A percentile compares a stretch with the other conserved stretches of the same genome.
These are phyloP conservation scores for Apocheima hispidaria DNA, from an alignment of 2,888 invertebrate species.

Conservation along the genomic window DNA sequence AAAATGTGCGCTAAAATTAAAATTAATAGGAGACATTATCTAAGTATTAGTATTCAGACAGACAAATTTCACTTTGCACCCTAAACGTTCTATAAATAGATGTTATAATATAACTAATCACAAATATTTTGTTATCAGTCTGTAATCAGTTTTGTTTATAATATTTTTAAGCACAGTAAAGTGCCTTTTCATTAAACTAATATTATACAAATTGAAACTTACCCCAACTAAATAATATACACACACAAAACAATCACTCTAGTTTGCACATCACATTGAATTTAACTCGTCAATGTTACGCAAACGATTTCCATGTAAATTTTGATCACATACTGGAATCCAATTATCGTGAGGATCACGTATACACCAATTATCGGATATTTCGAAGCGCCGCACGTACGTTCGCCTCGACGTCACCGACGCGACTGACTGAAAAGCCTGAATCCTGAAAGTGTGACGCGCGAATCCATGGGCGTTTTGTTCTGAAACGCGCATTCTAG, in stretches of 20 bases:
- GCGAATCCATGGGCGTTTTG: conserved; percentile 26
- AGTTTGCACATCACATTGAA: conserved; percentile 35
- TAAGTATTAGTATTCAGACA: too few species aligned
- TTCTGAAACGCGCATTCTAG: conserved; percentile 23
- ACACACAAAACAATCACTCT: conserved; percentile 39
- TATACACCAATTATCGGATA: conserved; percentile 27
- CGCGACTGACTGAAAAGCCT: conserved; percentile 33
- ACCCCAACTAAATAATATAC: conserved; percentile 27
- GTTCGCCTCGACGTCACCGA: conserved; percentile 22
- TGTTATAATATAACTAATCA: too few species aligned
- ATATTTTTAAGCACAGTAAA: background rate
- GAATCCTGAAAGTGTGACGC: conserved; percentile 22
- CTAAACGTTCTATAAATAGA: too few species aligned
- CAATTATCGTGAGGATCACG: conserved; percentile 41
- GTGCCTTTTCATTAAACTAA: background rate
- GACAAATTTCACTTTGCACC: too few species aligned
- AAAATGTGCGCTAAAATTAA: too few species aligned
- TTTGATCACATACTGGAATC: conserved; percentile 42
- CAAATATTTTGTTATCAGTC: too few species aligned
- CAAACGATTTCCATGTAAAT: conserved; percentile 42
- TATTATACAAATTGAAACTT: conserved; percentile 25
- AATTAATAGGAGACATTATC: too few species aligned
- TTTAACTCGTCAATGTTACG: conserved; percentile 39
- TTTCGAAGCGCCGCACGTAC: conserved; percentile 32
- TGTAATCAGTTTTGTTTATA: background rate